Percentiles rank a stretch among this genome's conserved stretches.
Evolutionary conservation across 2,113 vertebrate genomes (phyloP).

Genomic region (Miniopterus natalensis): DNA sequence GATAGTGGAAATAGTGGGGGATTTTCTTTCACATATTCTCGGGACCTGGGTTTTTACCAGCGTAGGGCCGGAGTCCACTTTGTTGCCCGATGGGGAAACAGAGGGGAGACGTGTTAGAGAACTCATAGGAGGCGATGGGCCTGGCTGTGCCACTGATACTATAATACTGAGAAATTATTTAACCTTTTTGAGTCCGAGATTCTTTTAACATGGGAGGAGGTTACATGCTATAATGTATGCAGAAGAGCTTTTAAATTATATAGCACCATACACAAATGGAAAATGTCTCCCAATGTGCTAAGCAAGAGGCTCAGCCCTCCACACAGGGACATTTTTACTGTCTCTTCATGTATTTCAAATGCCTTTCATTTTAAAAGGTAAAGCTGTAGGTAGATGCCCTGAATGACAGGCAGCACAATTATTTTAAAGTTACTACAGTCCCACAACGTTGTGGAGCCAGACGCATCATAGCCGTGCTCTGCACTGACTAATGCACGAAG

Average conservation of each 20-base stretch:
- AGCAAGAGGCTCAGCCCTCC: not conserved
- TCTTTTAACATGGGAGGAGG: not conserved
- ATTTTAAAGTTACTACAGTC: not conserved
- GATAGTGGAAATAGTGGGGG: accelerated
- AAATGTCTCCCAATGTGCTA: not conserved
- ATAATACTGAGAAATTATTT: not conserved
- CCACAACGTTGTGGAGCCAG: not conserved
- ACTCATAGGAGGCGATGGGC: not conserved
- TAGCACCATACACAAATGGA: not conserved
- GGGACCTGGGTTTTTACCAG: not conserved
- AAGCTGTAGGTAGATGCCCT: not conserved
- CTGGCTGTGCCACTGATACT: not conserved
- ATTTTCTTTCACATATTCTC: not conserved
- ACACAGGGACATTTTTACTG: not conserved
- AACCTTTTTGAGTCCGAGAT: not conserved
- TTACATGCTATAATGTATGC: not conserved
- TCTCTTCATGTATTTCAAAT: slow-evolving; percentile 9
- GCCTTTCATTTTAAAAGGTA: slow-evolving; percentile 54
- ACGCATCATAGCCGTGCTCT: not conserved
- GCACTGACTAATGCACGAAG: not conserved
- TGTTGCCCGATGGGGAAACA: not conserved
- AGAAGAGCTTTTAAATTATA: not conserved
- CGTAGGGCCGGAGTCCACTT: accelerated
- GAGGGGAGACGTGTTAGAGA: accelerated
- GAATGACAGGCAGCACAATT: not conserved